A percentile compares a stretch with the other conserved stretches of the same genome.
Evolutionary conservation across 1,140 invertebrate genomes (phyloP).

Genomic region (Magallana angulata): DNA sequence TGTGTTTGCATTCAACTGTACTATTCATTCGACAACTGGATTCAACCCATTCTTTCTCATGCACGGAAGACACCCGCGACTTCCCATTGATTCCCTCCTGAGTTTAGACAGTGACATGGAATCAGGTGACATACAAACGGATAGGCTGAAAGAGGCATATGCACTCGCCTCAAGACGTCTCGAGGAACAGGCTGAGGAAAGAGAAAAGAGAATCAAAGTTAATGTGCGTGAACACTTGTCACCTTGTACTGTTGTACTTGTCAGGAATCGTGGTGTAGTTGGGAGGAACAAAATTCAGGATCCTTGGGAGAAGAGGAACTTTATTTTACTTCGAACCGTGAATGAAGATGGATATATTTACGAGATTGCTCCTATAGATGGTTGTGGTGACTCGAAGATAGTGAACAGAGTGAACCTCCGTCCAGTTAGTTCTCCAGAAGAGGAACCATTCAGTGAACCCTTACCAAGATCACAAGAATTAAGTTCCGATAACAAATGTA

Average conservation of each 20-base stretch:
- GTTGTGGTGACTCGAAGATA: conserved; percentile 12
- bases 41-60: conserved; percentile 59
- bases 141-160: conserved; percentile 30
- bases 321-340: neutral
- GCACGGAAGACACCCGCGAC: conserved; percentile 49
- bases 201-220: too few relatives aligned
- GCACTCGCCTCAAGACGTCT: neutral
- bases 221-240: too few relatives aligned
- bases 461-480: neutral
- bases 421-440: neutral
- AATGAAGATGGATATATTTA: conserved; percentile 8
- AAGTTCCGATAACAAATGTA: neutral
- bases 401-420: conserved; percentile 33
- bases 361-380: neutral
- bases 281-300: conserved; percentile 40
- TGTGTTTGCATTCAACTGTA: conserved; percentile 53
- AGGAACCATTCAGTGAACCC: neutral
- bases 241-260: too few relatives aligned
- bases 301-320: neutral
- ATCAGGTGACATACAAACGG: neutral
- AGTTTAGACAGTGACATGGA: conserved; percentile 1
- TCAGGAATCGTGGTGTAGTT: conserved; percentile 26
- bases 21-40: conserved; percentile 54
- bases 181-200: conserved; percentile 18
- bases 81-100: conserved; percentile 52